A percentile compares a stretch with the other conserved stretches of the same genome.
These are phyloP conservation scores for Scomber scombrus DNA, from an alignment of 2,113 vertebrate species.

Conservation along the genomic window DNA sequence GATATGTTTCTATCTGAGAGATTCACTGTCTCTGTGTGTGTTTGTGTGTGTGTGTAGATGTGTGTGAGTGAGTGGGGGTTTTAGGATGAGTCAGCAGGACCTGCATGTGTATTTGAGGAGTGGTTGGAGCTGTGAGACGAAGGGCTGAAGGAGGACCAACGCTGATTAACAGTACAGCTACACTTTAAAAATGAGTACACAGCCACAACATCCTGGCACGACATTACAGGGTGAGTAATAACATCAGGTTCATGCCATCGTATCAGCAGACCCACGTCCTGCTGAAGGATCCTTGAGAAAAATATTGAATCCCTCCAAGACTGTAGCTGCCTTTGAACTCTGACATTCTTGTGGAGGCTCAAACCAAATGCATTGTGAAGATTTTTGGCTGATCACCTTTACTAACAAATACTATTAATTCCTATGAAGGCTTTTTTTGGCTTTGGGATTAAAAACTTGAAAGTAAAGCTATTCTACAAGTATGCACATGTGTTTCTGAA, in stretches of 20 bases:
- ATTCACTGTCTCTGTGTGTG: conserved; percentile 21
- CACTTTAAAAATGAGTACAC: neutral
- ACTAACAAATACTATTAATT: too few species aligned
- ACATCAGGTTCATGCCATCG: neutral
- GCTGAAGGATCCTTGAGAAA: conserved; percentile 11
- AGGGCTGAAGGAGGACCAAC: conserved; percentile 20
- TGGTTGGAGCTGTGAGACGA: conserved; percentile 28
- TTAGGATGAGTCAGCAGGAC: conserved; percentile 55
- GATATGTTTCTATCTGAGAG: conserved; percentile 24
- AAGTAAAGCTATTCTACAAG: neutral
- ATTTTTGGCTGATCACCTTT: too few species aligned
- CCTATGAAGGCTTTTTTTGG: too few species aligned
- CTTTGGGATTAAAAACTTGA: neutral
- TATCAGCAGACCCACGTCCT: neutral
- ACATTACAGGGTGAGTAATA: neutral
- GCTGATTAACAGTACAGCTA: conserved; percentile 33
- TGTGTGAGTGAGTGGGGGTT: conserved; percentile 33
- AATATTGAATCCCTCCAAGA: conserved; percentile 8
- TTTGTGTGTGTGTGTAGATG: neutral
- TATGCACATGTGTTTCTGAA: neutral
- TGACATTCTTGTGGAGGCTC: conserved; percentile 2
- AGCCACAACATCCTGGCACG: conserved; percentile 13
- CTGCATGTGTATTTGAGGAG: conserved; percentile 20
- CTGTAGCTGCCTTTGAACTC: neutral
- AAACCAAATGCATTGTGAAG: neutral